Evolutionary conservation across 2,113 vertebrate species (phyloP), one percentile per base, ranked within the genome.

Genomic region (Patagioenas fasciata): DNA sequence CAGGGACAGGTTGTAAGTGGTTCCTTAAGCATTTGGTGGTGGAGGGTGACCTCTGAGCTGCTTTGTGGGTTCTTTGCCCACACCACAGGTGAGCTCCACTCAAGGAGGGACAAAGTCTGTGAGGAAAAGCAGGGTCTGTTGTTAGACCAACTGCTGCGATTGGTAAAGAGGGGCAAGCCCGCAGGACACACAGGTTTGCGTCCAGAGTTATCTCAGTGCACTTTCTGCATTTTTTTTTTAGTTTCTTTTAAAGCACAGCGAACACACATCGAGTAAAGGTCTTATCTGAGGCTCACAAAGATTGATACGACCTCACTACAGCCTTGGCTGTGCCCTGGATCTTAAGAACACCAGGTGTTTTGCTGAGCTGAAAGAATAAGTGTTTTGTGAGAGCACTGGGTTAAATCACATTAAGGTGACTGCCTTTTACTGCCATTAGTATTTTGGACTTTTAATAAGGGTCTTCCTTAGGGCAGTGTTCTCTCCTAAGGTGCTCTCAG

Each of bases 391-490:
- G 80, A 91, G 72, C 53, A 34, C n/a, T 24, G 60, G 53, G 50
- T 91, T 94, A 91, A 86, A 91, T 92, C n/a, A 34, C 73, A 25
- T 85, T 73, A 70, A 91, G 54, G 95, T 42, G 66, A 31, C 89
- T 89, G 80, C 70, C 54, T 96, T 82, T 89, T 85, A 34, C 80
- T 69, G 66, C 66, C 94, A 66, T 93, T 94, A 93, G 73, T 89
- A 66, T 79, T 94, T 94, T 60, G 53, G 83, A 66, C 23, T 42
- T 92, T 89, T 92, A 84, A 86, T 91, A 94, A 91, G 48, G 64
- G n/a, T 53, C 53, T 69, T 93, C 53, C 80, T 96, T 79, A 58
- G 57, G 92, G 85, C 80, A 89, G 2, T 75, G 66, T 91, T 95
- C 83, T 72, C 57, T 86, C 80, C 69, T 54, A 36, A 82, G 66